A percentile compares a stretch with the other conserved stretches of the same genome.
These are phyloP conservation scores for Glossosoma conforme DNA, from an alignment of 1,140 invertebrate genomes.

Conservation along the genomic window DNA sequence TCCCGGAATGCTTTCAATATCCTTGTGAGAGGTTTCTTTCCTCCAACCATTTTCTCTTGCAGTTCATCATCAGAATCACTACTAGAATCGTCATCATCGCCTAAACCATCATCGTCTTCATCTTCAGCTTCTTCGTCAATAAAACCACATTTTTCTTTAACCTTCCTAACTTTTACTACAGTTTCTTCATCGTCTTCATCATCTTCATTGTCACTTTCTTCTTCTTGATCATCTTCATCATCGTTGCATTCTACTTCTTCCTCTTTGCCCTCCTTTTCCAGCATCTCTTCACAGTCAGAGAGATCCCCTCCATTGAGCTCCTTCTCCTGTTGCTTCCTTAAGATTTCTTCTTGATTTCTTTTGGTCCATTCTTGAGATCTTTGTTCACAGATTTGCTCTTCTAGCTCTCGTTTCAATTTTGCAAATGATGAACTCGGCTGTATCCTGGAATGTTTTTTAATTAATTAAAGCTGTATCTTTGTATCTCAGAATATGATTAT, in stretches of 20 bases:
- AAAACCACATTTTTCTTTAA: slow-evolving; percentile 36
- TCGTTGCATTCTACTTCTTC: slow-evolving; percentile 20
- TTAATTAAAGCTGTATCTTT: too few species aligned
- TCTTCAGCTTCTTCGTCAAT: slow-evolving; percentile 43
- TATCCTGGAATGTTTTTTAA: slow-evolving; percentile 26
- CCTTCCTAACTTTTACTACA: slow-evolving; percentile 34
- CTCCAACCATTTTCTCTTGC: slow-evolving; percentile 28
- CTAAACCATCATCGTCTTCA: slow-evolving; percentile 39
- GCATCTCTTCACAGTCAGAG: slow-evolving; percentile 39
- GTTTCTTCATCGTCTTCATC: slow-evolving; percentile 33
- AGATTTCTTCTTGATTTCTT: slow-evolving; percentile 46
- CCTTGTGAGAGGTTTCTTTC: slow-evolving; percentile 32
- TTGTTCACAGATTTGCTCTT: slow-evolving; percentile 57
- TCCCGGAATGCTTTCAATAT: slow-evolving; percentile 31
- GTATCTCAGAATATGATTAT: too few species aligned
- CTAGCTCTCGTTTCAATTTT: slow-evolving; percentile 58
- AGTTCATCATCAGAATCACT: slow-evolving; percentile 40
- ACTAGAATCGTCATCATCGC: slow-evolving; percentile 34
- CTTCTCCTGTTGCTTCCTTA: slow-evolving; percentile 41
- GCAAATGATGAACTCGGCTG: slow-evolving; percentile 58
- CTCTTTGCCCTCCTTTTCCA: slow-evolving; percentile 41
- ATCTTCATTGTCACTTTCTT: slow-evolving; percentile 24
- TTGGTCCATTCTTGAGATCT: slow-evolving; percentile 60
- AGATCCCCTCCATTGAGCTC: slow-evolving; percentile 32
- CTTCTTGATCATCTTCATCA: slow-evolving; percentile 25